These are phyloP conservation scores for Haplochromis vanheusdeni DNA, from an alignment of 2,113 vertebrate genomes.

Conservation along the genomic window DNA sequence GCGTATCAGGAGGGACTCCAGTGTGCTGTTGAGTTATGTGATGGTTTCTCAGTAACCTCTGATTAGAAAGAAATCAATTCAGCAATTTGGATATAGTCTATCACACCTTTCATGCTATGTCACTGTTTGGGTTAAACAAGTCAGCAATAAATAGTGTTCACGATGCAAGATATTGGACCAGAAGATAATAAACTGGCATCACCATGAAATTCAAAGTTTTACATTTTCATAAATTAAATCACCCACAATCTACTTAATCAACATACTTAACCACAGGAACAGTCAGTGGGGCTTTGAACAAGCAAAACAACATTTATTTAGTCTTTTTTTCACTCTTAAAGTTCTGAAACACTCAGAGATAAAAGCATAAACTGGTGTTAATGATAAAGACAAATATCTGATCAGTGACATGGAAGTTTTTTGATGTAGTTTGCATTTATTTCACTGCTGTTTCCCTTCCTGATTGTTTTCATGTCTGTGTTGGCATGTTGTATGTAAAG, in stretches of 20 bases:
- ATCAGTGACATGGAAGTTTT: not conserved
- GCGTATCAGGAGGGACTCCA: not conserved
- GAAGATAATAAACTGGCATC: not conserved
- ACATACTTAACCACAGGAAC: not conserved
- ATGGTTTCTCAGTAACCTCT: not conserved
- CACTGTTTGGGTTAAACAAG: not conserved
- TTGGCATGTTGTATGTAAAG: not conserved
- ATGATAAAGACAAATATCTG: not conserved
- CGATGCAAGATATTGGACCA: not conserved
- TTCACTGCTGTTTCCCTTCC: not conserved
- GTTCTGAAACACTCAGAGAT: not conserved
- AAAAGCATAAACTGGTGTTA: not conserved
- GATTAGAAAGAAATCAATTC: not conserved
- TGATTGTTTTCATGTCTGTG: not conserved
- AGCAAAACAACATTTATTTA: not conserved
- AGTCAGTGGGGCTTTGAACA: not conserved
- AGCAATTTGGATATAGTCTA: not conserved
- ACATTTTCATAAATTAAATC: not conserved
- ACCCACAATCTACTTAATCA: not conserved
- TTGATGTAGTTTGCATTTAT: not conserved
- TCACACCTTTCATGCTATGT: not conserved
- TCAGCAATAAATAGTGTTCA: not conserved
- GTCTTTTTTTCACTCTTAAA: not conserved
- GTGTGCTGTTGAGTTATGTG: not conserved
- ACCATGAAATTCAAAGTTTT: not conserved